A percentile compares a stretch with the other conserved stretches of the same genome.
Evolutionary conservation across 1,140 invertebrate species (phyloP).

Genomic region (Dysdera silvatica): DNA sequence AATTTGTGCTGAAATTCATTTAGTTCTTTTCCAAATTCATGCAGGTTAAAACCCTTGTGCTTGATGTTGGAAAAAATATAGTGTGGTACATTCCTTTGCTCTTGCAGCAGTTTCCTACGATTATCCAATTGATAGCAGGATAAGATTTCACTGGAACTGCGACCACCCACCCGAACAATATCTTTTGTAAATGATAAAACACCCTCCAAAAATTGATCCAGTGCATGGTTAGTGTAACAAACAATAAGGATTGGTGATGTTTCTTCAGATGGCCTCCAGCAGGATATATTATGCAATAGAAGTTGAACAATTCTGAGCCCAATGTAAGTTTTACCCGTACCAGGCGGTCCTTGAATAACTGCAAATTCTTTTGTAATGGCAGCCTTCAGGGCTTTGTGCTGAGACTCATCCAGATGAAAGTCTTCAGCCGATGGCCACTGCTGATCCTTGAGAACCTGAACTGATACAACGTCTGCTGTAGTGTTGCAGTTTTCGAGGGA

Average conservation of each 20-base stretch:
- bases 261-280: constrained; percentile 32
- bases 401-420: constrained; percentile 39
- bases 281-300: constrained; percentile 39
- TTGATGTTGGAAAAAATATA: background rate
- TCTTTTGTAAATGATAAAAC: constrained; percentile 45
- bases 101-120: background rate
- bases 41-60: background rate
- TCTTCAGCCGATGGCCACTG: background rate
- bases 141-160: constrained; percentile 47
- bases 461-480: constrained; percentile 3
- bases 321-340: constrained; percentile 66
- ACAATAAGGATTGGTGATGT: constrained; percentile 60
- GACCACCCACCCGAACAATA: constrained; percentile 65
- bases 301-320: constrained; percentile 47
- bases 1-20: background rate
- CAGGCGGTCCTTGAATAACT: constrained; percentile 67
- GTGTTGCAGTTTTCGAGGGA: background rate
- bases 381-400: constrained; percentile 44
- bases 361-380: constrained; percentile 48
- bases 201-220: constrained; percentile 78
- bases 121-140: constrained; percentile 22
- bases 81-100: background rate
- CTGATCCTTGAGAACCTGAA: background rate
- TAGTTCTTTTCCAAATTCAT: background rate
- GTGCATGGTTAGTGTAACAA: constrained; percentile 77